A percentile compares a stretch with the other conserved stretches of the same genome.
Conservation (phyloP, 2,797 vertebrate genomes). For the Sandelia bainsii region DNA sequence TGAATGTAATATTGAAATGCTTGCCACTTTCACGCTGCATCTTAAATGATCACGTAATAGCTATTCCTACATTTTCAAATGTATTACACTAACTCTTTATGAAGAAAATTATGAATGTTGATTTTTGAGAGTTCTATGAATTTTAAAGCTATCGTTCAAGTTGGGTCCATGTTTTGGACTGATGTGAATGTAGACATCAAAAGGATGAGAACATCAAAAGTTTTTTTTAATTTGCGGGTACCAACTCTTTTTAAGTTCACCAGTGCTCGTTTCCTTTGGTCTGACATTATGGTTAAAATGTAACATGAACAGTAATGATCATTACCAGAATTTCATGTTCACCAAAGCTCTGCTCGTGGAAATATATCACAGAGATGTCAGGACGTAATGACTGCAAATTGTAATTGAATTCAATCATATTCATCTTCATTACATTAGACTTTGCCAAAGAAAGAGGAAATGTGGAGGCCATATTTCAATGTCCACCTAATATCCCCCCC, state of each 20-base stretch:
- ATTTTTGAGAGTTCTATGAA: constrained; percentile 20
- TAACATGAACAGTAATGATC: constrained; percentile 45
- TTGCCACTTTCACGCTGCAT: background rate
- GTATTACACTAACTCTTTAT: background rate
- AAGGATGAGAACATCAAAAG: constrained; percentile 55
- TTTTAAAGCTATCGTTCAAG: constrained; percentile 38
- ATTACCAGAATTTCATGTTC: constrained; percentile 54
- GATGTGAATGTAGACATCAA: constrained; percentile 55
- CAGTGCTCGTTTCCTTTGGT: constrained; percentile 57
- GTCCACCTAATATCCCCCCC: constrained; percentile 14
- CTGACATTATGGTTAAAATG: constrained; percentile 57
- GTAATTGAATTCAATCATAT: constrained; percentile 66
- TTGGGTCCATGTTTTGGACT: constrained; percentile 22
- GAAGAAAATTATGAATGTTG: constrained; percentile 16
- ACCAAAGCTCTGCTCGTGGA: constrained; percentile 26
- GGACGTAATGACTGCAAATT: constrained; percentile 47
- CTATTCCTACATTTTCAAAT: background rate
- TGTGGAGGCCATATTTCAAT: constrained; percentile 46
- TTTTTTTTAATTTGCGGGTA: constrained; percentile 33
- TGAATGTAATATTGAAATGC: background rate
- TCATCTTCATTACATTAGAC: constrained; percentile 65
- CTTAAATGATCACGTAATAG: background rate
- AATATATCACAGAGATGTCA: constrained; percentile 50
- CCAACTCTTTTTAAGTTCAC: constrained; percentile 56
- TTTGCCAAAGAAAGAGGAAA: constrained; percentile 44